Evolutionary conservation across 2,888 invertebrate genomes (phyloP).

Genomic region (Auanema sp.): DNA sequence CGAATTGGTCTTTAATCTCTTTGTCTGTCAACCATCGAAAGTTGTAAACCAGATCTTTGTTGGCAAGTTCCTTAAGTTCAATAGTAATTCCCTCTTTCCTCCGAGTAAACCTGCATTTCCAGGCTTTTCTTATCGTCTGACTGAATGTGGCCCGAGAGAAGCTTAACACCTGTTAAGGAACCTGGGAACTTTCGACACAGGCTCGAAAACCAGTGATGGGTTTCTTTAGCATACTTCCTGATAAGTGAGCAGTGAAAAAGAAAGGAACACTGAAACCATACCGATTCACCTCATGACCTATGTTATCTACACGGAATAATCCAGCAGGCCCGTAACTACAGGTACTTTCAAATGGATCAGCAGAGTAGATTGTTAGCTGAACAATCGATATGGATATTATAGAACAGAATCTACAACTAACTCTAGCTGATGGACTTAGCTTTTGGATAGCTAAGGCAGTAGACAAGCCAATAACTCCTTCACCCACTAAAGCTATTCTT

Average conservation of each 20-base stretch:
- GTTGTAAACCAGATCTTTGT: constrained; percentile 57
- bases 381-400: constrained; percentile 7
- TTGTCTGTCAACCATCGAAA: constrained; percentile 53
- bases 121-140: constrained; percentile 48
- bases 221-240: constrained; percentile 45
- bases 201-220: constrained; percentile 52
- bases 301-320: constrained; percentile 54
- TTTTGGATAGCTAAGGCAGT: constrained; percentile 54
- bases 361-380: constrained; percentile 47
- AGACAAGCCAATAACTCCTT: constrained; percentile 57
- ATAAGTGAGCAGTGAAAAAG: neutral
- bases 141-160: constrained; percentile 60
- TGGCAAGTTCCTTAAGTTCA: constrained; percentile 39
- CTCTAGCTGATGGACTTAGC: constrained; percentile 37
- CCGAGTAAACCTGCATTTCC: constrained; percentile 38
- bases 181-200: constrained; percentile 41
- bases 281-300: constrained; percentile 28
- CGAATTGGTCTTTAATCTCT: constrained; percentile 47
- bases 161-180: constrained; percentile 53
- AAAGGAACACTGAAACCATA: neutral
- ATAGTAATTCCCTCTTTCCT: neutral
- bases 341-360: constrained; percentile 48
- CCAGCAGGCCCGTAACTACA: constrained; percentile 60
- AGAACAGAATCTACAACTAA: constrained; percentile 15
- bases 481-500: constrained; percentile 51